Evolutionary conservation across 1,140 invertebrate genomes (phyloP).

Genomic region (Zaprionus lachaisei): DNA sequence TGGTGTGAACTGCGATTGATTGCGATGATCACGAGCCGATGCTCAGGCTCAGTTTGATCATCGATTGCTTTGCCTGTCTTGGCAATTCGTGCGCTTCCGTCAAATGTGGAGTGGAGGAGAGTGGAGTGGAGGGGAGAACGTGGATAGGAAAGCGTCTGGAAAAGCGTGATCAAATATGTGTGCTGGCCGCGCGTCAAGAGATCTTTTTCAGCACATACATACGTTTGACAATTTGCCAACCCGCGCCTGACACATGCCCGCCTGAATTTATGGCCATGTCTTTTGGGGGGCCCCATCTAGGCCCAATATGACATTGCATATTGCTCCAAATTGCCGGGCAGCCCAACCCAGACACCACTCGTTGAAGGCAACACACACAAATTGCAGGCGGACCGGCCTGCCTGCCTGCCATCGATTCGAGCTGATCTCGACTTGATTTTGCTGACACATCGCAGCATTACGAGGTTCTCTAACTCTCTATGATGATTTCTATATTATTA

Average conservation of each 20-base stretch:
- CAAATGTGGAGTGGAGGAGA: slow-evolving; percentile 34
- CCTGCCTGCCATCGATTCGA: not conserved
- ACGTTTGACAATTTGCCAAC: slow-evolving; percentile 68
- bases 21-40: slow-evolving; percentile 37
- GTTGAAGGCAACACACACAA: slow-evolving; percentile 12
- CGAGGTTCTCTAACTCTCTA: slow-evolving; percentile 21
- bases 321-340: slow-evolving; percentile 69
- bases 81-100: slow-evolving; percentile 72
- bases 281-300: slow-evolving; percentile 18
- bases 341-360: slow-evolving; percentile 38
- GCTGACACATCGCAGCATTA: slow-evolving; percentile 39
- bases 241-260: slow-evolving; percentile 58
- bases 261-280: slow-evolving; percentile 63
- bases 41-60: slow-evolving; percentile 1
- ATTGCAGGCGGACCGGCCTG: slow-evolving; percentile 11
- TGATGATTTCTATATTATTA: slow-evolving; percentile 9
- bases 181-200: slow-evolving; percentile 61
- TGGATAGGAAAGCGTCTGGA: slow-evolving; percentile 15
- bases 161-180: slow-evolving; percentile 48
- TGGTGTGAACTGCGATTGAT: slow-evolving; percentile 25
- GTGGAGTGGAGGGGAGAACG: not conserved
- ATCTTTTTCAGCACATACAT: slow-evolving; percentile 62
- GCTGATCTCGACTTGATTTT: slow-evolving; percentile 10
- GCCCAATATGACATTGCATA: slow-evolving; percentile 65
- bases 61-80: slow-evolving; percentile 50